A percentile compares a stretch with the other conserved stretches of the same genome.
These are phyloP conservation scores for Salticus scenicus DNA, from an alignment of 2,888 invertebrate genomes.

Conservation along the genomic window DNA sequence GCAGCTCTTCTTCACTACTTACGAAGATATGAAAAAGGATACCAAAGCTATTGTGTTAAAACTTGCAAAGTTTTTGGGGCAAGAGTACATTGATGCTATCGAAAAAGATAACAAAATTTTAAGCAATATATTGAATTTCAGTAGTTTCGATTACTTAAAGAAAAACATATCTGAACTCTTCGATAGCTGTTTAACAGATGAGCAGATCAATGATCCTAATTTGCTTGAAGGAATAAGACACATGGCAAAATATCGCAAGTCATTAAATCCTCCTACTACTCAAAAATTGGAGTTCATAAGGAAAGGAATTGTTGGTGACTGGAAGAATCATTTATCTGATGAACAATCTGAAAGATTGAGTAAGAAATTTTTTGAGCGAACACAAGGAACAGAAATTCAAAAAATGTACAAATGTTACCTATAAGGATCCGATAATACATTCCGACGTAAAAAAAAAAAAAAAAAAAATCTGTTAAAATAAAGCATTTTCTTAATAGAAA, in stretches of 20 bases:
- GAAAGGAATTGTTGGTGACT: slow-evolving; percentile 75
- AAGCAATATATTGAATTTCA: slow-evolving; percentile 26
- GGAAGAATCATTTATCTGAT: slow-evolving; percentile 76
- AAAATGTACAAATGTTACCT: not conserved
- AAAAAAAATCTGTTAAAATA: too few relatives aligned
- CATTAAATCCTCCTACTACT: slow-evolving; percentile 22
- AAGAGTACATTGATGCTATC: slow-evolving; percentile 24
- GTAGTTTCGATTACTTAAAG: slow-evolving; percentile 53
- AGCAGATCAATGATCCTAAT: slow-evolving; percentile 72
- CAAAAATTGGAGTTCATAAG: slow-evolving; percentile 25
- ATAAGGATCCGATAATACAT: not conserved
- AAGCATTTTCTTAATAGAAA: not conserved
- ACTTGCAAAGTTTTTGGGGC: slow-evolving; percentile 68
- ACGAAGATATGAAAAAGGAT: slow-evolving; percentile 76
- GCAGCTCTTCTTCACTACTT: slow-evolving; percentile 75
- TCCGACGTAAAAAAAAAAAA: too few relatives aligned
- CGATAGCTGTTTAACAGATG: not conserved
- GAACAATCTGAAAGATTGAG: slow-evolving; percentile 62
- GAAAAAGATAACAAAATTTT: slow-evolving; percentile 10
- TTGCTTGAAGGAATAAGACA: slow-evolving; percentile 73
- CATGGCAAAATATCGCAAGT: not conserved
- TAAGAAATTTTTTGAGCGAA: slow-evolving; percentile 23
- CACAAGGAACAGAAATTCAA: slow-evolving; percentile 47
- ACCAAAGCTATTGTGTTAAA: slow-evolving; percentile 63
- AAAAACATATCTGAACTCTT: not conserved